Percentiles rank a stretch among this genome's conserved stretches.
These are phyloP conservation scores for Colostygia pectinataria DNA, from an alignment of 2,888 invertebrate species.

Conservation along the genomic window DNA sequence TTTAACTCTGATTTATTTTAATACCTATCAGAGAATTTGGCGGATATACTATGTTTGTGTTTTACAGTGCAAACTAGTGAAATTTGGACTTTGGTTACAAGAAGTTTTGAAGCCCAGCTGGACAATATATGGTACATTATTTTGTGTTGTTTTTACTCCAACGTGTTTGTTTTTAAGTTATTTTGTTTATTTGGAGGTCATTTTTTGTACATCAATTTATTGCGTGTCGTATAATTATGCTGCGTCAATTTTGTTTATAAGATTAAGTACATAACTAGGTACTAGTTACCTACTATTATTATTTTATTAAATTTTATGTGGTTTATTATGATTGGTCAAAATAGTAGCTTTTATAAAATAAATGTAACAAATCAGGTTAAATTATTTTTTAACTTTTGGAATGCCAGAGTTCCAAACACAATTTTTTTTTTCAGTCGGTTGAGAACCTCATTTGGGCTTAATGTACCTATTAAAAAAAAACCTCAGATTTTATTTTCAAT, in stretches of 20 bases:
- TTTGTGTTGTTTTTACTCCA: conserved; percentile 38
- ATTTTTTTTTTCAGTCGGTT: too few species aligned
- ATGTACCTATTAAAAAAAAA: too few species aligned
- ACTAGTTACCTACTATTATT: too few species aligned
- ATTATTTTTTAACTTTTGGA: too few species aligned
- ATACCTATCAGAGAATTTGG: conserved; percentile 9
- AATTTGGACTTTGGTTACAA: conserved; percentile 39
- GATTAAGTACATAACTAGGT: not conserved
- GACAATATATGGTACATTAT: conserved; percentile 46
- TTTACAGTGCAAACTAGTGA: conserved; percentile 40
- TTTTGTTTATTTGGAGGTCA: conserved; percentile 21
- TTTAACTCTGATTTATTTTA: not conserved
- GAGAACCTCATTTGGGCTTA: too few species aligned
- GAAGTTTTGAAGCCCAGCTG: conserved; percentile 62
- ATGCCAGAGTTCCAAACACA: too few species aligned
- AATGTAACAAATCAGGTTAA: too few species aligned
- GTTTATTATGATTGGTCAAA: too few species aligned
- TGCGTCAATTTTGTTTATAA: not conserved
- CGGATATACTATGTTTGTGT: conserved; percentile 24
- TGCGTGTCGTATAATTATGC: not conserved
- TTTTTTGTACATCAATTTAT: conserved; percentile 21
- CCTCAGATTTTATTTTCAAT: too few species aligned
- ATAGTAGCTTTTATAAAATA: too few species aligned
- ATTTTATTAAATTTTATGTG: too few species aligned
- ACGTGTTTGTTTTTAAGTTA: conserved; percentile 27